phyloP scores from a whole-genome alignment of 2,797 vertebrate species.

The Poeciliopsis gracilis region DNA sequence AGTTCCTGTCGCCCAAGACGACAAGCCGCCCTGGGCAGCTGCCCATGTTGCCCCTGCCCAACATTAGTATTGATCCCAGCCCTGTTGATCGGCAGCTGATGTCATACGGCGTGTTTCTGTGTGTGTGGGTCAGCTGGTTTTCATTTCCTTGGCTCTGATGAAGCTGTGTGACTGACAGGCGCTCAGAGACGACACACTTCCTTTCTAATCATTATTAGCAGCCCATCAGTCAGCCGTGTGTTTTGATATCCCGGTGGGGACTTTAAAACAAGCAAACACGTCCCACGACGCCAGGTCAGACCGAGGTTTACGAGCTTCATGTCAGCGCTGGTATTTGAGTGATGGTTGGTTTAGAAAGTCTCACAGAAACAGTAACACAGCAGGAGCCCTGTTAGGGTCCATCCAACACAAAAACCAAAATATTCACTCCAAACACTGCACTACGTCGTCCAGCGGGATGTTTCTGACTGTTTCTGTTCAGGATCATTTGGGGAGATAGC shows the following conservation, averaged over 20 bases:
- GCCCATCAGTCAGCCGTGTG: slow-evolving; percentile 26
- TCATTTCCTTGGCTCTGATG: slow-evolving; percentile 35
- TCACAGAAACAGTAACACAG: not conserved
- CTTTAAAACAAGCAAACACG: slow-evolving; percentile 5
- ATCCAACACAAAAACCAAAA: not conserved
- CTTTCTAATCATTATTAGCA: slow-evolving; percentile 52
- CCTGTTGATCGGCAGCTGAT: slow-evolving; percentile 24
- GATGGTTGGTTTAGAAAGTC: not conserved
- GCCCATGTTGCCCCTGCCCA: too few species aligned
- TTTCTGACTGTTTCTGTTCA: not conserved
- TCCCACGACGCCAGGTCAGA: not conserved
- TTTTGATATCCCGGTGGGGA: slow-evolving; percentile 17
- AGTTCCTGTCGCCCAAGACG: too few species aligned
- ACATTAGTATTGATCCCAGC: too few species aligned
- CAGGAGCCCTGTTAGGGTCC: not conserved
- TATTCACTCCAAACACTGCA: not conserved
- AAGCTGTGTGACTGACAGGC: slow-evolving; percentile 44
- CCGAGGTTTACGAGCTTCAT: not conserved
- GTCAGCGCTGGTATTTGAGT: not conserved
- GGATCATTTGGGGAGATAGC: not conserved
- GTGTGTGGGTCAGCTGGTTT: slow-evolving; percentile 49
- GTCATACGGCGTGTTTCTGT: slow-evolving; percentile 3
- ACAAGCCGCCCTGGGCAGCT: too few species aligned
- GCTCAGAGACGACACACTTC: slow-evolving; percentile 51
- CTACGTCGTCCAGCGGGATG: not conserved